Base-by-base conservation (phyloP, 1,140 invertebrate species). In the Trichomalopsis sarcophagae region DNA sequence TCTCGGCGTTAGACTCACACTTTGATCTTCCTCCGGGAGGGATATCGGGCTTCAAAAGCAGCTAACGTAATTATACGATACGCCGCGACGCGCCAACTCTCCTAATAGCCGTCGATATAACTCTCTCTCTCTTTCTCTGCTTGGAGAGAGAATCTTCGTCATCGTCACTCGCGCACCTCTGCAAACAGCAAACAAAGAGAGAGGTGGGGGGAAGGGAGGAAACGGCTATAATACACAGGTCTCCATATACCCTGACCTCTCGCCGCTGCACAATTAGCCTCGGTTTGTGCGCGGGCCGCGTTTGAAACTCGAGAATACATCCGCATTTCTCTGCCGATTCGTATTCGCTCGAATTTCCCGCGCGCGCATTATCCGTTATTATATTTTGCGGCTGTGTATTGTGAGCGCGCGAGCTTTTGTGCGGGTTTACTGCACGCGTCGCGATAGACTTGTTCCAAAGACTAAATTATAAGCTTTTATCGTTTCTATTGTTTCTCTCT, bases 271-370 rank as follows among this genome's bases (percentile, higher is more conserved):
- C 50, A 83, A 83, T 83, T 83, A 77, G 73, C 81, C 23, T 83
- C 30, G 73, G 50, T 83, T 77, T 44, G 66, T 83, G 69, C 80
- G 66, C 13, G 27, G 27, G 40, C 21, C 68, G 66, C 23, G 50
- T 82, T 82, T 75, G 73, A 82, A 75, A 82, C 55, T 75, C 33
- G 81, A 74, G 71, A 82, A 50, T 62, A 62, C 21, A 17, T 81
- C 23, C 50, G 27, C 81, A 17, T 66, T 36, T 82, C 81, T 55
- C 36, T 73, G 23, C 30, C 71, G 44, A 73, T 50, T 44, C 27
- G 40, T 27, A 27, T 27, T 5, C 68, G 40, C 69, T 73, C 79
- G 79, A 69, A 80, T 80, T 80, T 80, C 36, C 44, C 79, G 40
- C 79, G 66, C 79, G 40, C 79, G 66, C 44, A 17, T 14, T 23